phyloP scores from a whole-genome alignment of 2,113 vertebrate genomes.

The Sus scrofa region T2T-Sscrofa CM000820.6:59823501-59824000 shows the following conservation, averaged over 20 bases:
- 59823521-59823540: background rate
- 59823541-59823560: accelerated
- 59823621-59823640: background rate
- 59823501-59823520: background rate
- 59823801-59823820: too few species aligned
- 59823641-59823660: background rate
- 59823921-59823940: too few species aligned
- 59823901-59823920: too few species aligned
- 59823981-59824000: background rate
- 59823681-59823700: background rate
- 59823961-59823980: too few species aligned
- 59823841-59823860: too few species aligned
- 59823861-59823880: too few species aligned
- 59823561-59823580: background rate
- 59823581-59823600: background rate
- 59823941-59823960: too few species aligned
- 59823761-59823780: too few species aligned
- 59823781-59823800: too few species aligned
- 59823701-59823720: background rate
- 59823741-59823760: too few species aligned
- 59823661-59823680: background rate
- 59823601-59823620: background rate
- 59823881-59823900: too few species aligned
- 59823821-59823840: too few species aligned
- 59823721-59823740: background rate